Evolutionary conservation across 2,113 vertebrate genomes (phyloP).

Genomic region (Eulacestoma nigropectus): DNA sequence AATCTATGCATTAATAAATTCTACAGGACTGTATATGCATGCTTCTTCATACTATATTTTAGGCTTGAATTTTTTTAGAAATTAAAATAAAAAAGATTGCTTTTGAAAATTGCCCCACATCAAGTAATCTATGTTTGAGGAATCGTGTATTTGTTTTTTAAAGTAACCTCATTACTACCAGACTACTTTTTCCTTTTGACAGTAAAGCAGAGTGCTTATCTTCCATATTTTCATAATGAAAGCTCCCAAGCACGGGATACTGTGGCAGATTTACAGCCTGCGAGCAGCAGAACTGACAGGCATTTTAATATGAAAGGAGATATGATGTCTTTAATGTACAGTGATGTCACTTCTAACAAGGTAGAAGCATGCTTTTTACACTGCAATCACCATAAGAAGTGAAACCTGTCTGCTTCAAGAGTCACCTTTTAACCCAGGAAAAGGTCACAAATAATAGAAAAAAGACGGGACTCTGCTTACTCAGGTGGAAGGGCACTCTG

Average conservation of each 20-base stretch:
- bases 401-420: constrained; percentile 72
- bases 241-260: constrained; percentile 64
- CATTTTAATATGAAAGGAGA: constrained; percentile 80
- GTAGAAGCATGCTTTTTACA: constrained; percentile 57
- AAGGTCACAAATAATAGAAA: constrained; percentile 77
- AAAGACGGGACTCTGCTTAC: constrained; percentile 71
- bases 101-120: constrained; percentile 36
- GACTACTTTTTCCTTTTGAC: constrained; percentile 64
- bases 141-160: constrained; percentile 60
- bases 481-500: constrained; percentile 69
- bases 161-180: constrained; percentile 57
- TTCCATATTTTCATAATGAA: constrained; percentile 78
- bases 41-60: not conserved
- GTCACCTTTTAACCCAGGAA: constrained; percentile 78
- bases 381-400: constrained; percentile 71
- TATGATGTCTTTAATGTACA: constrained; percentile 77
- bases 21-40: not conserved
- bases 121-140: constrained; percentile 41
- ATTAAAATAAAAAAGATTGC: not conserved
- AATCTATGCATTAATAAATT: constrained; percentile 61
- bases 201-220: constrained; percentile 70
- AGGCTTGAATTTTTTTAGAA: not conserved
- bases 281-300: constrained; percentile 73
- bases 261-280: constrained; percentile 75
- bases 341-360: constrained; percentile 80